Percentiles rank a stretch among this genome's conserved stretches.
These are phyloP conservation scores for Plagodis dolabraria DNA, from an alignment of 2,888 invertebrate genomes.

Conservation along the genomic window DNA sequence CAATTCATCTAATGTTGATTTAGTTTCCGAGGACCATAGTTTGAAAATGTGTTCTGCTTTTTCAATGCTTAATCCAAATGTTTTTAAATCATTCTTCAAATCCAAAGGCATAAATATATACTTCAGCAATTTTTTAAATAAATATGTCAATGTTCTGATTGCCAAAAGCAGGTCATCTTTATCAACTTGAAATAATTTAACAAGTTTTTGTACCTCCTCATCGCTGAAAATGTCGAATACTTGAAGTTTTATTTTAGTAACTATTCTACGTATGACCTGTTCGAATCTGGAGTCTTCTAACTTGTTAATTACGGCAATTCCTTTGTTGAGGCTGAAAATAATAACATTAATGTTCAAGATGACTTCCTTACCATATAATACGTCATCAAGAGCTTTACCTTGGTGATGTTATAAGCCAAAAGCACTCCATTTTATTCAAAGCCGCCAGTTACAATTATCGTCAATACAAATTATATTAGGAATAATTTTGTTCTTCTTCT, in stretches of 20 bases:
- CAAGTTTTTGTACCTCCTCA: constrained; percentile 67
- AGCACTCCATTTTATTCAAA: constrained; percentile 51
- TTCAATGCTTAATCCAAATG: constrained; percentile 60
- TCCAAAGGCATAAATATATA: constrained; percentile 74
- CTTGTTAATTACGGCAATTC: constrained; percentile 61
- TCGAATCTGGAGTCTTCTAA: constrained; percentile 72
- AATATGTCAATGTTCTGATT: constrained; percentile 68
- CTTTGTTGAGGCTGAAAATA: constrained; percentile 67
- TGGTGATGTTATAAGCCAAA: constrained; percentile 58
- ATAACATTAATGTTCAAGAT: neutral
- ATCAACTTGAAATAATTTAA: constrained; percentile 67
- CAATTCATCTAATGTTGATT: constrained; percentile 62
- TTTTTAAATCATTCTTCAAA: constrained; percentile 64
- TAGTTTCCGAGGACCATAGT: constrained; percentile 73
- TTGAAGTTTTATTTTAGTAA: constrained; percentile 63
- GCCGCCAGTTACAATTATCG: too few relatives aligned
- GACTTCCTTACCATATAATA: neutral
- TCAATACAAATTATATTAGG: too few relatives aligned
- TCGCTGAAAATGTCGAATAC: constrained; percentile 69
- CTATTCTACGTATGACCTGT: constrained; percentile 69
- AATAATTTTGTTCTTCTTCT: too few relatives aligned
- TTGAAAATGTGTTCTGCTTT: constrained; percentile 70
- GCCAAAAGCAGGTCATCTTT: constrained; percentile 59
- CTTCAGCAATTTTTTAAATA: constrained; percentile 68
- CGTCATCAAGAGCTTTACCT: constrained; percentile 8